Percentiles rank a stretch among this genome's conserved stretches.
These are phyloP conservation scores for Agriopis aurantiaria DNA, from an alignment of 2,888 invertebrate species.

Conservation along the genomic window DNA sequence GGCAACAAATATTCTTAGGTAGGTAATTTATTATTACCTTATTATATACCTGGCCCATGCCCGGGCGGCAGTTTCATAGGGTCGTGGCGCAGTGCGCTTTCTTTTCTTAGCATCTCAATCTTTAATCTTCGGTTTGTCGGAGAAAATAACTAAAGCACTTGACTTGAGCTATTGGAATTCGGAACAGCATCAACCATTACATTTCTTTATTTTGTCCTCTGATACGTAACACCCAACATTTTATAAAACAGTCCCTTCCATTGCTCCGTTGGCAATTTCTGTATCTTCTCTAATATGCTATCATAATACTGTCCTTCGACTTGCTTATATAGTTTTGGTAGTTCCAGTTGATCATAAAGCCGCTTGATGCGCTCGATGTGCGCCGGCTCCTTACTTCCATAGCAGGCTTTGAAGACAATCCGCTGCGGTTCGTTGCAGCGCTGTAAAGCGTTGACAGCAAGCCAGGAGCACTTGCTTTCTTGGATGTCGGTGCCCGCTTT, in stretches of 20 bases:
- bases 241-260: constrained; percentile 91
- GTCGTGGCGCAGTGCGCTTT: too few relatives aligned
- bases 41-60: too few relatives aligned
- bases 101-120: too few relatives aligned
- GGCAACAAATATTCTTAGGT: too few relatives aligned
- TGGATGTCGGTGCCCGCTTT: constrained; percentile 96
- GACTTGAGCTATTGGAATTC: too few relatives aligned
- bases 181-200: too few relatives aligned
- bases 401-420: constrained; percentile 88
- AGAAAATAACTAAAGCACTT: too few relatives aligned
- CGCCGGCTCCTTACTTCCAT: constrained; percentile 89
- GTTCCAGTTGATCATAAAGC: constrained; percentile 87
- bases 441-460: constrained; percentile 93
- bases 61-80: too few relatives aligned
- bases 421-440: constrained; percentile 89
- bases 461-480: constrained; percentile 98
- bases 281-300: constrained; percentile 79
- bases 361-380: constrained; percentile 83
- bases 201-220: constrained; percentile 50
- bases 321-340: constrained; percentile 89
- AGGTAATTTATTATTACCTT: too few relatives aligned
- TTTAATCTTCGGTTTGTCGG: too few relatives aligned
- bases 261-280: constrained; percentile 41
- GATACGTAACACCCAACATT: constrained; percentile 91
- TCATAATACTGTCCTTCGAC: constrained; percentile 92